Evolutionary conservation across 2,888 invertebrate genomes (phyloP), one percentile per base, ranked within the genome.

Genomic region (Abrostola tripartita): DNA sequence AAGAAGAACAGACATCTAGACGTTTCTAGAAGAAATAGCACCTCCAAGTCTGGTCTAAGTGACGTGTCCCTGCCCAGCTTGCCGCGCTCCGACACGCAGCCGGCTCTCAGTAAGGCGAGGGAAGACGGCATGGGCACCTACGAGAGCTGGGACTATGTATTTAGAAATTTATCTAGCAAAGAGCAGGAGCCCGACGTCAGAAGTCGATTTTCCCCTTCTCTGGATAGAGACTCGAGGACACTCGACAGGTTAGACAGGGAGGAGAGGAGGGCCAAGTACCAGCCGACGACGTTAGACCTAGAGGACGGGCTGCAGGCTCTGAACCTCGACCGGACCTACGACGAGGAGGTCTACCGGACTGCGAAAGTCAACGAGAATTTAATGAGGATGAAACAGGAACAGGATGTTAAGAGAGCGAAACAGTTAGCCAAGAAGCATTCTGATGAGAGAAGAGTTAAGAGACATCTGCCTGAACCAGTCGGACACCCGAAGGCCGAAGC

Each of bases 81-180:
- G 64, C 94, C 95, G 0, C 83, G 95, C 0, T 94, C 95, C 0
- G 95, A 95, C 52, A 95, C 95, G 0, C 95, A 95, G 49, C 95
- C 95, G 1, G 82, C 89, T 0, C 69, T 95, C 5, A 95, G 94
- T 71, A 95, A 95, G 76, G 96, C 96, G 35, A 94, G 93, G 65
- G 96, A 96, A 74, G 96, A 96, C 70, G 96, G 96, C 0, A 95
- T 96, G 84, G 96, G 96, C 0, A 96, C 96, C 0, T 96, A 96
- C 62, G 97, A 97, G 74, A 96, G 96, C 57, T 98, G 98, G 98
- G 97, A 97, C 83, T 97, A 97, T 83, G 97, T 98, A 0, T 98
- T 96, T 84, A 95, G 96, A 76, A 97, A 97, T 84, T 90, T 98
- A 41, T 97, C 97, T 64, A 97, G 96, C 76, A 96, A 97, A 79